Evolutionary conservation across 2,888 invertebrate species (phyloP), one percentile per base, ranked within the genome.

Genomic region (Aphodius granarius): DNA sequence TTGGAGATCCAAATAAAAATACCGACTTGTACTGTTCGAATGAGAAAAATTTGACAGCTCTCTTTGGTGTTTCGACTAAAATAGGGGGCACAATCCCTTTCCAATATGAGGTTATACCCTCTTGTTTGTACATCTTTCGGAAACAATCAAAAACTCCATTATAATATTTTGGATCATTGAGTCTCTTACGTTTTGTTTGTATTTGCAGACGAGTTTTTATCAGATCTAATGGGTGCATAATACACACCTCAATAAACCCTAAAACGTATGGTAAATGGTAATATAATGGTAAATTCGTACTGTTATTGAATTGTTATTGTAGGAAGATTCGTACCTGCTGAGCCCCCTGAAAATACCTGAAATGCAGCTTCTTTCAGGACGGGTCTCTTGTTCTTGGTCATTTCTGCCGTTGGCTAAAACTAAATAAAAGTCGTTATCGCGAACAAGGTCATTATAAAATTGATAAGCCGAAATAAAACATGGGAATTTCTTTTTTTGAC

Each of bases 141-240:
- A 97, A 93, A 86, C 97, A 97, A 85, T 97, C 97, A 64, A 91
- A 89, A 75, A 98, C 91, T 13, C 97, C 97, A 81, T 88, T 90
- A 86, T 95, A 96, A 83, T 91, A 89, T 78, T 85, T 86, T 77
- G 87, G 87, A 78, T 89, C 89, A 78, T 87, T 87, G 65, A 82
- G 80, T 73, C 83, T 82, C 78, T 85, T 83, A 5, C 78, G 79
- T 43, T 87, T 87, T 74, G 87, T 87, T 86, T 95, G 95, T 71
- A 96, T 88, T 87, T 96, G 96, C 81, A 95, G 91, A 81, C 98
- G 90, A 0, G 98, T 98, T 88, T 98, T 98, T 2, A 98, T 92
- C 77, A 98, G 90, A 87, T 98, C 98, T 85, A 98, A 88, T 0
- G 98, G 98, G 88, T 98, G 97, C 97, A 98, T 98, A 73, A 97